Base-by-base conservation (phyloP, 2,113 vertebrate genomes). In the Micronycteris hirsuta region DNA sequence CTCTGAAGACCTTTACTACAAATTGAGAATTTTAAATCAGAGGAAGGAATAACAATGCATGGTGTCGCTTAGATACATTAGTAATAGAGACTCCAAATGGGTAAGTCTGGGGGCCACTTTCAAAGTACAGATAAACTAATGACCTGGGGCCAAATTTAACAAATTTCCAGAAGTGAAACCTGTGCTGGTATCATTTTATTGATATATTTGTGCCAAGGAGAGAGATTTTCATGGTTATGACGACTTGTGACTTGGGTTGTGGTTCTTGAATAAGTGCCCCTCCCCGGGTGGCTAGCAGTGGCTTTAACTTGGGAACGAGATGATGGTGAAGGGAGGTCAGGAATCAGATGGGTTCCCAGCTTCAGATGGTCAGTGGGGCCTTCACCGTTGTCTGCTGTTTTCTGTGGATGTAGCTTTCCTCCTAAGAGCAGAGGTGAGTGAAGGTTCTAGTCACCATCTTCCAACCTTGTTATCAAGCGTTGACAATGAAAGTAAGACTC, bases 21-120 rank as follows among this genome's bases (percentile, higher is more conserved):
- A 86, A 87, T 68, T 84, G 92, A 86, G 93, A 95, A 89, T 98
- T 97, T 97, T 76, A 96, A 96, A 96, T 93, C 90, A 91, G 88
- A 96, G 74, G 93, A 95, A 81, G 74, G 94, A 96, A 96, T 89
- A 94, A 94, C 78, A 91, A 94, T 91, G 58, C 82, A 31, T 95
- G 96, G 16, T 68, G 96, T 97, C 96, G 86, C 97, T 86, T 95
- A 95, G 97, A 74, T 91, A 71, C 16, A 54, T 96, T 83, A 94
- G 73, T 92, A 89, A 82, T 49, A 63, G 54, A 85, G 84, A 93
- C 70, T 95, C 47, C 89, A 94, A 80, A 93, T 61, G 78, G 52
- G 20, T 91, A 67, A 28, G 54, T 85, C 96, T 95, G n/a, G 74
- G 78, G 85, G 90, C 71, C 88, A 81, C 33, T 84, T 93, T 90